These are phyloP conservation scores for Trachelus tabidus DNA, from an alignment of 2,888 invertebrate genomes.

Conservation along the genomic window DNA sequence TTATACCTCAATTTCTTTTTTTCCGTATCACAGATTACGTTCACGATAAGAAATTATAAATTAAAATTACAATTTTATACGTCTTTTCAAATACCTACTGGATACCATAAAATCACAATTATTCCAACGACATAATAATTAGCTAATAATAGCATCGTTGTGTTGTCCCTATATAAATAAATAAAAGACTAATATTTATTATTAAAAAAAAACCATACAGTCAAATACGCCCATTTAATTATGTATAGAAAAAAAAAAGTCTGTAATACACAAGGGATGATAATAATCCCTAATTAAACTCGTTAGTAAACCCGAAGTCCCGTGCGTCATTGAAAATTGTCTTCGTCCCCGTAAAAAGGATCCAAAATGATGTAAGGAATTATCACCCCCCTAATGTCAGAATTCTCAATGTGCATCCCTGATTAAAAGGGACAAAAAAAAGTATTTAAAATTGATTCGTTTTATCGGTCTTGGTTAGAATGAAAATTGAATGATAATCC, in stretches of 20 bases:
- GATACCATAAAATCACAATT: no score
- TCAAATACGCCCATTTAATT: background rate
- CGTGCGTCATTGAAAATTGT: no score
- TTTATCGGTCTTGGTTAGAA: background rate
- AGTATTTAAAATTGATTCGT: background rate
- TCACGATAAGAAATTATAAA: no score
- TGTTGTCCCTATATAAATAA: no score
- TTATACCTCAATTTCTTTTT: no score
- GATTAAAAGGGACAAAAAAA: background rate
- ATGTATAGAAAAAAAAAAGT: background rate
- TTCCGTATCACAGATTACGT: no score
- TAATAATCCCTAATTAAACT: background rate
- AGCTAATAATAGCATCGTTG: no score
- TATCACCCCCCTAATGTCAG: background rate
- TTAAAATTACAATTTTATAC: no score
- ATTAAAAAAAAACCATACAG: background rate
- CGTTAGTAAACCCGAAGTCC: background rate
- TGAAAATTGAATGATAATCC: background rate
- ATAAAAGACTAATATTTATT: background rate
- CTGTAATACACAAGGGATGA: background rate
- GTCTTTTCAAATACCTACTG: no score
- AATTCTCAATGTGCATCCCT: background rate
- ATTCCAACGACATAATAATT: no score
- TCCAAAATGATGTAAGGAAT: no score
- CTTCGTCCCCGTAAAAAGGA: no score